These are phyloP conservation scores for Pluvialis apricaria DNA, from an alignment of 2,113 vertebrate species.

Conservation along the genomic window DNA sequence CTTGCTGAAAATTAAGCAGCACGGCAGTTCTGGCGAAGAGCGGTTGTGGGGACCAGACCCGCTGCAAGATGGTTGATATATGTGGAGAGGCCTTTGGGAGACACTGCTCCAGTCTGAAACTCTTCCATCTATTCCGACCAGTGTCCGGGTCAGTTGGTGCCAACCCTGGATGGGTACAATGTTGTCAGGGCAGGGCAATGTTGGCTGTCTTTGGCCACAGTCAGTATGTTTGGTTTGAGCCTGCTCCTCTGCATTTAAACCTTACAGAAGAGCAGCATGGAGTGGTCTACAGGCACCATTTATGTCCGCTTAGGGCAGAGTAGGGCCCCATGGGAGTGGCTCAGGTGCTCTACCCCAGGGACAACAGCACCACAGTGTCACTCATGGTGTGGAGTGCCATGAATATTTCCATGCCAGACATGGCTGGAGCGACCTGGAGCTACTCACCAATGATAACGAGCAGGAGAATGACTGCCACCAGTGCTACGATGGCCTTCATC, in stretches of 20 bases:
- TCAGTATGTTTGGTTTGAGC: not conserved
- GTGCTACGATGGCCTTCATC: conserved; percentile 91
- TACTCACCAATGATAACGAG: conserved; percentile 94
- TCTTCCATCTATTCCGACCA: not conserved
- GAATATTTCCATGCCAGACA: not conserved
- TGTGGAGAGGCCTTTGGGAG: not conserved
- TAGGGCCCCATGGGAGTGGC: rapidly evolving
- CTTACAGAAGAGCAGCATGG: not conserved
- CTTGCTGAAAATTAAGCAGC: not conserved
- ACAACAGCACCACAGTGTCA: rapidly evolving
- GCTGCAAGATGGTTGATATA: not conserved
- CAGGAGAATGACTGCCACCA: conserved; percentile 84
- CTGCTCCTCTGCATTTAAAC: not conserved
- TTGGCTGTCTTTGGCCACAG: not conserved
- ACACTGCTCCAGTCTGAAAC: not conserved
- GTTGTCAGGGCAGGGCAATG: not conserved
- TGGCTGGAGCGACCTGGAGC: not conserved
- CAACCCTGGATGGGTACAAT: not conserved
- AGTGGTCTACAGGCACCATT: not conserved
- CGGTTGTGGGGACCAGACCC: not conserved
- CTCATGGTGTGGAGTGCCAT: not conserved
- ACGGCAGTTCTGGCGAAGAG: not conserved
- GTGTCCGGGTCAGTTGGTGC: not conserved
- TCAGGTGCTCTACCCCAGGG: not conserved
- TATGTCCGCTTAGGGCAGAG: not conserved